Base-by-base conservation (phyloP, 1,140 invertebrate genomes). In the Musca vetustissima region DNA sequence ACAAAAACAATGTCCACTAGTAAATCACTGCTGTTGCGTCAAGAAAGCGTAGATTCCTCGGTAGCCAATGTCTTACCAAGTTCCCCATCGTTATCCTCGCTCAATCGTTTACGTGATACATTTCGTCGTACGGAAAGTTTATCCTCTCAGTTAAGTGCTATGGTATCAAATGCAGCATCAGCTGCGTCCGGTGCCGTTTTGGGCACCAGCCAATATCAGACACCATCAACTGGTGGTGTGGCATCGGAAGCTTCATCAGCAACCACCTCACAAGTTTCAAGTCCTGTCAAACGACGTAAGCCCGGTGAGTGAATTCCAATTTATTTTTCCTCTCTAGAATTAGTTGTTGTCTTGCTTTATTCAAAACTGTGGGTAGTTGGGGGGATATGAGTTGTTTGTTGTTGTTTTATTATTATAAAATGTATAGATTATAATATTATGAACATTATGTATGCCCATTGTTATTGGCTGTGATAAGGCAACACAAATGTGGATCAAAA, bases 121-220 rank as follows among this genome's bases (percentile, higher is more conserved):
- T 77, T 82, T 17, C 73, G 77, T 4, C 78, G 80, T 9, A 79
- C 80, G 4, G 80, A 82, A 66, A 79, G 70, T 64, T 71, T 80
- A 13, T 76, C 80, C 0, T 77, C 78, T 7, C 76, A 82, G 64
- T 78, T 79, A 70, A 21, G 79, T 77, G 13, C 78, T 76, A 67
- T 80, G 73, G 68, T 71, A 15, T 76, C 78, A 0, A 80, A 80
- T 43, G 78, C 78, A 0, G 78, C 78, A 8, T 75, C 75, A 4
- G 77, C 77, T 7, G 77, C 77, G 4, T 72, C 77, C 1, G 69
- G 69, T 15, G 74, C 78, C 14, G 78, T 80, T 22, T 73, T 78
- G 22, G 78, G 78, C 4, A 76, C 78, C 17, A 80, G n/a, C 11
- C 11, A 43, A 13, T 32, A 32, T 13, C 36, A 43, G 36, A 2